Base-by-base conservation (phyloP, 2,888 invertebrate genomes). In the Drosophila vallismaia region DNA sequence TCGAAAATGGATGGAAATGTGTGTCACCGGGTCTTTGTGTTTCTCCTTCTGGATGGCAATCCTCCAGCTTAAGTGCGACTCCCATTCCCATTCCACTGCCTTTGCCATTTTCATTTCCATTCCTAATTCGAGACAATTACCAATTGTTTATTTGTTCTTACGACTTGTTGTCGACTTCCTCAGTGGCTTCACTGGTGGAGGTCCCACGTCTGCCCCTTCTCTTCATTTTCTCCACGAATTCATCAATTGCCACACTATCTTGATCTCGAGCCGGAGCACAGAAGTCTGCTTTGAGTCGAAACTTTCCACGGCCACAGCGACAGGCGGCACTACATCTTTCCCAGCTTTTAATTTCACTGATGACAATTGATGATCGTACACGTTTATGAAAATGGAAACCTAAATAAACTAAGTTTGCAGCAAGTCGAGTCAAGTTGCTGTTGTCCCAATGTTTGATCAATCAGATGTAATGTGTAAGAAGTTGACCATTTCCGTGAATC, bases 201-300 rank as follows among this genome's bases (percentile, higher is more conserved):
- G n/a, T 45, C 54, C 6, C 49, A 24, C 10, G 12, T 42, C 36
- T 50, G 50, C 46, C 51, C 38, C 36, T 33, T 8, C 28, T 14
- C 50, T 57, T 28, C 54, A 26, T 45, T 12, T 50, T 59, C 86
- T 68, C 52, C 59, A 66, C 60, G 76, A 88, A 89, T 88, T 79
- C 88, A 88, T 88, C 88, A 88, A 88, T 87, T 75, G 77, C 63
- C 70, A 63, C 67, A 79, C 79, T 85, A 89, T 88, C 88, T 86
- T 83, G 89, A 88, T 89, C 77, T 64, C 66, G 60, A 66, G 53
- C 59, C 51, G 63, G 69, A 66, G 63, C 62, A 49, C 42, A 49
- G 42, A 48, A 48, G 59, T 29, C 12, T 10, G 12, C 48, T 33
- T 42, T 50, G 42, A 19, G 10, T 19, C 12, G 59, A 77, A 79